A percentile compares a stretch with the other conserved stretches of the same genome.
These are phyloP conservation scores for Aldabrachelys gigantea DNA, from an alignment of 2,113 vertebrate genomes.

Conservation along the genomic window DNA sequence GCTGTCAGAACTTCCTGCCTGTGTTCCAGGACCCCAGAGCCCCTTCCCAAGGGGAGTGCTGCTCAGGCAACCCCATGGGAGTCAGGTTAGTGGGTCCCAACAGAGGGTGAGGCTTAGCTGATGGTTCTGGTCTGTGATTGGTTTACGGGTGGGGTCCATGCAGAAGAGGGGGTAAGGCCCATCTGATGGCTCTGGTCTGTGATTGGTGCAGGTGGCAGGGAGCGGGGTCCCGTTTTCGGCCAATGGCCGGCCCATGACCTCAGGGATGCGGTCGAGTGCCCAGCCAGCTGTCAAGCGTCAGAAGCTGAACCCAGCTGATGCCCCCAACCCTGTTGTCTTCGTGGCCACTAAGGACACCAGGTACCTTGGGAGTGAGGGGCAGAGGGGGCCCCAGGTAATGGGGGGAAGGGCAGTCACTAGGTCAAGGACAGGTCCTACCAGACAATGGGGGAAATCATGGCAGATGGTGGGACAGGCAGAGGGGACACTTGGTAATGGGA, in stretches of 20 bases:
- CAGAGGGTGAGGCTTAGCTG: background rate
- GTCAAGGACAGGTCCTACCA: background rate
- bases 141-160: background rate
- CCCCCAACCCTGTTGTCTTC: conserved; percentile 94
- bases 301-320: conserved; percentile 92
- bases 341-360: conserved; percentile 95
- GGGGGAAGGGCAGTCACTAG: background rate
- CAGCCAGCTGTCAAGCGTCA: conserved; percentile 92
- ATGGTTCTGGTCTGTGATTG: background rate
- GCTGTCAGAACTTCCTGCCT: background rate
- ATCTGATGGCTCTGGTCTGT: conserved; percentile 25
- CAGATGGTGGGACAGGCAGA: background rate
- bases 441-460: background rate
- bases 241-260: conserved; percentile 89
- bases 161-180: background rate
- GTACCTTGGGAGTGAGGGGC: conserved; percentile 60
- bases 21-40: background rate
- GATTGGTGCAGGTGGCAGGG: conserved; percentile 68
- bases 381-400: background rate
- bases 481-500: background rate
- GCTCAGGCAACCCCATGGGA: background rate
- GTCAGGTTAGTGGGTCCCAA: background rate
- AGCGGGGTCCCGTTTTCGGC: conserved; percentile 84
- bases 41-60: background rate
- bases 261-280: conserved; percentile 87